Evolutionary conservation across 2,888 invertebrate species (phyloP).

Genomic region (Yponomeuta evonymella): DNA sequence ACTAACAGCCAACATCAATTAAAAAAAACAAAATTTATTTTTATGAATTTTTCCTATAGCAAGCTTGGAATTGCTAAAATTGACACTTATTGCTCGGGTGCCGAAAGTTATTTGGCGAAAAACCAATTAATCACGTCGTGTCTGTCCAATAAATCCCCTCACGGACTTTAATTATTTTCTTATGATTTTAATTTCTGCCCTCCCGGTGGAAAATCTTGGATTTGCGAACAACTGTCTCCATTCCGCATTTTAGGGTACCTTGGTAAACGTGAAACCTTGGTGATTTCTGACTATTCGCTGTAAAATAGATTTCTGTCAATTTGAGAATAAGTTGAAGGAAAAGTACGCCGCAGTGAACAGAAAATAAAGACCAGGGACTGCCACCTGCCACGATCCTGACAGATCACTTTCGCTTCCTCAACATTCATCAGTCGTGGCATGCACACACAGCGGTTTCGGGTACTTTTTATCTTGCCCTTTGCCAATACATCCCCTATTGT

Average conservation of each 20-base stretch:
- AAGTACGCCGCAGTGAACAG: no score
- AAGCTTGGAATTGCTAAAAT: slow-evolving; percentile 57
- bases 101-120: slow-evolving; percentile 27
- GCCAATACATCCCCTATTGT: no score
- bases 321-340: no score
- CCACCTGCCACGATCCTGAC: no score
- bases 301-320: no score
- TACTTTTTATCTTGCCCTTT: no score
- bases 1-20: neutral
- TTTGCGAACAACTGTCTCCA: slow-evolving; percentile 53
- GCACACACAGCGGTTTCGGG: no score
- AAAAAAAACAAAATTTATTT: slow-evolving; percentile 40
- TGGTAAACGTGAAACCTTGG: neutral
- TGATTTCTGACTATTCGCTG: no score
- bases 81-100: slow-evolving; percentile 70
- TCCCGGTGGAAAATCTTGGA: slow-evolving; percentile 34
- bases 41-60: slow-evolving; percentile 45
- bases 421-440: no score
- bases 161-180: slow-evolving; percentile 76
- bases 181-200: slow-evolving; percentile 73
- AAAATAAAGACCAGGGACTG: no score
- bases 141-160: slow-evolving; percentile 73
- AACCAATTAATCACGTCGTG: slow-evolving; percentile 73
- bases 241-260: slow-evolving; percentile 39
- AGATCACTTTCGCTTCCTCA: no score